phyloP scores from a whole-genome alignment of 2,113 vertebrate species.

The Nothobranchius furzeri region DNA sequence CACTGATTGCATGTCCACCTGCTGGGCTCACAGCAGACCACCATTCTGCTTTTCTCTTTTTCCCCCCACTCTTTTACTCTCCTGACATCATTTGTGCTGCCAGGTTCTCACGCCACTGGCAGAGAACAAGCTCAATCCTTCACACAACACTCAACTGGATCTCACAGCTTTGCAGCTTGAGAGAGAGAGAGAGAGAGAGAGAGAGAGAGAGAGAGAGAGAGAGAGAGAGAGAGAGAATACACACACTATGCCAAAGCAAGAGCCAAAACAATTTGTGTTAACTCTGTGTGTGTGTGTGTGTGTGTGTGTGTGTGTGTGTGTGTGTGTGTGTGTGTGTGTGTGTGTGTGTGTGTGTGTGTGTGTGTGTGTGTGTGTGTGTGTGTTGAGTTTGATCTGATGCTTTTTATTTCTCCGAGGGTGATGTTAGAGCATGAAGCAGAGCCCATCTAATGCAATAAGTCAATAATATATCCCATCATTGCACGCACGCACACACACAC shows the following conservation, averaged over 20 bases:
- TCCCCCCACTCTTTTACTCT: slow-evolving; percentile 18
- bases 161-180: slow-evolving; percentile 23
- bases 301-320: slow-evolving; percentile 10
- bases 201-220: slow-evolving; percentile 19
- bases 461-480: slow-evolving; percentile 60
- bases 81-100: slow-evolving; percentile 33
- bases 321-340: slow-evolving; percentile 29
- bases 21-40: slow-evolving; percentile 23
- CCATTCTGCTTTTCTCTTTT: slow-evolving; percentile 18
- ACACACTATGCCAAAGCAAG: slow-evolving; percentile 27
- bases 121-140: slow-evolving; percentile 54
- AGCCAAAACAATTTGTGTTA: slow-evolving; percentile 39
- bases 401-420: slow-evolving; percentile 59
- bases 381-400: slow-evolving; percentile 56
- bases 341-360: slow-evolving; percentile 27
- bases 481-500: slow-evolving; percentile 32
- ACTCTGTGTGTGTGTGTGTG: slow-evolving; percentile 18
- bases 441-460: slow-evolving; percentile 71
- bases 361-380: slow-evolving; percentile 29
- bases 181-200: slow-evolving; percentile 19
- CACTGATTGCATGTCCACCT: slow-evolving; percentile 18
- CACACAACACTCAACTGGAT: slow-evolving; percentile 42
- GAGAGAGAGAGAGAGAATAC: slow-evolving; percentile 15
- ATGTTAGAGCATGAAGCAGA: slow-evolving; percentile 64
- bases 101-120: slow-evolving; percentile 28